These are phyloP conservation scores for Oryzias celebensis DNA, from an alignment of 2,113 vertebrate genomes.

Conservation along the genomic window DNA sequence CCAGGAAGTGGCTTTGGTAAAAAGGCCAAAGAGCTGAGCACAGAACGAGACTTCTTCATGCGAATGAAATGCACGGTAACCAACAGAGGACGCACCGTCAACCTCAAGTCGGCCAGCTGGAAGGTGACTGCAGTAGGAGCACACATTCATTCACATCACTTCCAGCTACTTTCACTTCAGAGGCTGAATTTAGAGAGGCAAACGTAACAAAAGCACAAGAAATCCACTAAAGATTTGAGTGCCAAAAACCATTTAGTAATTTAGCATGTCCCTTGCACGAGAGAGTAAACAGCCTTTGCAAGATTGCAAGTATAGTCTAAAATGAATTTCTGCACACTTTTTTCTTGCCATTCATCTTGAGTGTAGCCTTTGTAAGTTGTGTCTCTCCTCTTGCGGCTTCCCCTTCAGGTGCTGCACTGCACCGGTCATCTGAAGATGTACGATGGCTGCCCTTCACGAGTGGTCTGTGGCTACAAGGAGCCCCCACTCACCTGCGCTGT, in stretches of 20 bases:
- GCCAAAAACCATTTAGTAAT: too few relatives aligned
- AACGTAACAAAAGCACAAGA: too few relatives aligned
- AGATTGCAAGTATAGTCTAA: too few relatives aligned
- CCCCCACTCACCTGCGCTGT: conserved; percentile 91
- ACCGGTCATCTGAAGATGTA: conserved; percentile 93
- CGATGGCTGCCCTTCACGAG: conserved; percentile 80
- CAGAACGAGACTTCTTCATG: conserved; percentile 97
- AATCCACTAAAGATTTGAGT: too few relatives aligned
- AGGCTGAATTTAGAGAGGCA: too few relatives aligned
- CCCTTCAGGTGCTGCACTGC: conserved; percentile 90
- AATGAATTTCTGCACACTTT: too few relatives aligned
- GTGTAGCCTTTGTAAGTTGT: not conserved
- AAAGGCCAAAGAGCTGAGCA: conserved; percentile 88
- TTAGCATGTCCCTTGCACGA: too few relatives aligned
- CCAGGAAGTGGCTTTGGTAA: conserved; percentile 82
- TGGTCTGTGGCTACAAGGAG: conserved; percentile 88
- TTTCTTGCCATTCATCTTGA: too few relatives aligned
- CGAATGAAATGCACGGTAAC: conserved; percentile 99
- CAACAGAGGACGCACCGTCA: conserved; percentile 95
- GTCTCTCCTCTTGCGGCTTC: not conserved
- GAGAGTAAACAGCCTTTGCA: too few relatives aligned
- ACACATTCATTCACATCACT: not conserved
- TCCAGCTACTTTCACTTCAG: too few relatives aligned
- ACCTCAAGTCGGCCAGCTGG: conserved; percentile 98
- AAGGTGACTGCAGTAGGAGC: conserved; percentile 79